Percentiles rank a stretch among this genome's conserved stretches.
These are phyloP conservation scores for Montifringilla adamsi DNA, from an alignment of 2,113 vertebrate species.

Conservation along the genomic window DNA sequence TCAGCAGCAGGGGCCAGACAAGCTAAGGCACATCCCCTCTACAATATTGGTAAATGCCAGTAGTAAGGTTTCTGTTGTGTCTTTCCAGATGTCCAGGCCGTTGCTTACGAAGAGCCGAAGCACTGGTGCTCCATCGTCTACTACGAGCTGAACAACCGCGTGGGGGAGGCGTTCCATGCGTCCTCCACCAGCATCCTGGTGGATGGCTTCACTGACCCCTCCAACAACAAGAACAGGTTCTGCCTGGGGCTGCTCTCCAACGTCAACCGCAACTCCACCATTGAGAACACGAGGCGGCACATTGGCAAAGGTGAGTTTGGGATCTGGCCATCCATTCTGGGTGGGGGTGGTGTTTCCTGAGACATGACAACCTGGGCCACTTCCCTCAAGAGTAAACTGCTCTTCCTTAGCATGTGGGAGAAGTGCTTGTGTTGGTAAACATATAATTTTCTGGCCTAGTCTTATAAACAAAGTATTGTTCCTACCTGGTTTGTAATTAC, in stretches of 20 bases:
- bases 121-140: constrained; percentile 99
- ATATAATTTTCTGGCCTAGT: background rate
- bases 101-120: constrained; percentile 95
- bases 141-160: constrained; percentile 98
- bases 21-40: no score
- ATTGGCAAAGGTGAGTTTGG: constrained; percentile 89
- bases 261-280: constrained; percentile 98
- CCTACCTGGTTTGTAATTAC: background rate
- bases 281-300: constrained; percentile 96
- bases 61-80: constrained; percentile 31
- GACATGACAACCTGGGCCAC: background rate
- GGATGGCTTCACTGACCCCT: constrained; percentile 98
- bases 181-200: constrained; percentile 96
- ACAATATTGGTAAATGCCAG: no score
- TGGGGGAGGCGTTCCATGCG: constrained; percentile 95
- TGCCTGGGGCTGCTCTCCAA: constrained; percentile 97
- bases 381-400: background rate
- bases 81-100: constrained; percentile 91
- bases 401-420: background rate
- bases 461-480: background rate
- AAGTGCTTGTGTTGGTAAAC: background rate
- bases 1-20: no score
- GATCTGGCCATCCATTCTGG: fast-evolving
- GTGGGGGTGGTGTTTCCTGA: fast-evolving
- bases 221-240: constrained; percentile 98